Percentiles rank a stretch among this genome's conserved stretches.
phyloP scores from a whole-genome alignment of 2,797 vertebrate genomes.

The Threskiornis aethiopicus region DNA sequence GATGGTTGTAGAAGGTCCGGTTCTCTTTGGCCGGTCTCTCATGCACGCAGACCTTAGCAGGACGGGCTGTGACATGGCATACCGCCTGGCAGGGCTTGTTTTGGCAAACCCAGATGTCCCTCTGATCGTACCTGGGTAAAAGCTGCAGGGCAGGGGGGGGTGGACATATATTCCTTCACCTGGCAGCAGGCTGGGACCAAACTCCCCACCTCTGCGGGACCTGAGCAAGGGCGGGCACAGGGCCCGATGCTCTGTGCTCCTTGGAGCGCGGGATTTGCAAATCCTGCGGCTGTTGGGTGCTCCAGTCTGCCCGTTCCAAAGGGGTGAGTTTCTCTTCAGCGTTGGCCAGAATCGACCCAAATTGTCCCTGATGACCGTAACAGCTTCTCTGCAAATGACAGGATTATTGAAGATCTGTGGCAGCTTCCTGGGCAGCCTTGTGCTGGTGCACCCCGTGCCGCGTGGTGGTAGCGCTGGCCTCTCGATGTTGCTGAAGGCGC shows the following conservation, averaged over 20 bases:
- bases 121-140: background rate
- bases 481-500: background rate
- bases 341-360: background rate
- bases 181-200: background rate
- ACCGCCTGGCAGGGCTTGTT: background rate
- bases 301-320: fast-evolving
- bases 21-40: background rate
- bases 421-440: background rate
- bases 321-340: background rate
- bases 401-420: background rate
- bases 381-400: background rate
- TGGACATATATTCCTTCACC: background rate
- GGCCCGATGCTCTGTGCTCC: no score
- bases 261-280: background rate
- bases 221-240: background rate
- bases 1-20: background rate
- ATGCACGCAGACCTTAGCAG: no score
- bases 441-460: background rate
- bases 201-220: background rate
- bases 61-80: background rate
- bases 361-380: background rate
- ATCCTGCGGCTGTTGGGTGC: background rate
- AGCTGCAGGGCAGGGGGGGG: background rate
- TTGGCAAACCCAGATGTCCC: background rate
- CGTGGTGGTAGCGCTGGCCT: fast-evolving